A percentile compares a stretch with the other conserved stretches of the same genome.
These are phyloP conservation scores for Catalaphyllia jardinei DNA, from an alignment of 64 coral and sea anemone species.

Conservation along the genomic window DNA sequence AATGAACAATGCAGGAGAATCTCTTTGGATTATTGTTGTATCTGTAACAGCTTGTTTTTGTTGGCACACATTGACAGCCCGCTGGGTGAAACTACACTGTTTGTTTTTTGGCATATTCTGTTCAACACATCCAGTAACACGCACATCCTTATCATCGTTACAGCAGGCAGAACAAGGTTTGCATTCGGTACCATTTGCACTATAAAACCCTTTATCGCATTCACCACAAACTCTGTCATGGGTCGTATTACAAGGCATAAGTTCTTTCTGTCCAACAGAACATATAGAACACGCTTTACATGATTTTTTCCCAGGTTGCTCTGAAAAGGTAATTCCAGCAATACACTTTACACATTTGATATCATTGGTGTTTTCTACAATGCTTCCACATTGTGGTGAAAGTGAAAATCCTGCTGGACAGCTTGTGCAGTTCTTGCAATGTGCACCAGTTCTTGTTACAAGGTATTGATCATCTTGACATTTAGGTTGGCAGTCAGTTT, in stretches of 20 bases:
- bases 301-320: neutral
- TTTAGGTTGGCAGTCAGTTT: conserved; percentile 14
- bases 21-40: neutral
- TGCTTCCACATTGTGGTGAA: conserved; percentile 31
- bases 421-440: neutral
- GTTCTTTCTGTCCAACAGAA: conserved; percentile 38
- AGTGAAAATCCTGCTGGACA: conserved; percentile 35
- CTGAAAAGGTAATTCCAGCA: conserved; percentile 38
- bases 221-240: conserved; percentile 57
- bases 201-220: conserved; percentile 54
- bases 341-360: conserved; percentile 22
- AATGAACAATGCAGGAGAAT: neutral
- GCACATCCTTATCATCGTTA: conserved; percentile 39
- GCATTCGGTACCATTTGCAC: neutral
- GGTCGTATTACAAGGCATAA: conserved; percentile 41
- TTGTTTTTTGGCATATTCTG: conserved; percentile 26
- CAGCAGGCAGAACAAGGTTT: conserved; percentile 57
- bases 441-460: neutral
- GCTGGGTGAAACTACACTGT: conserved; percentile 31
- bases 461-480: conserved; percentile 48
- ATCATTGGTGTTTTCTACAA: neutral
- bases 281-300: conserved; percentile 45
- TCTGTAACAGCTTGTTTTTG: neutral
- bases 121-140: conserved; percentile 26
- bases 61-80: conserved; percentile 28